Evolutionary conservation across 2,888 invertebrate species (phyloP).

Genomic region (Sminthurinus aureus): DNA sequence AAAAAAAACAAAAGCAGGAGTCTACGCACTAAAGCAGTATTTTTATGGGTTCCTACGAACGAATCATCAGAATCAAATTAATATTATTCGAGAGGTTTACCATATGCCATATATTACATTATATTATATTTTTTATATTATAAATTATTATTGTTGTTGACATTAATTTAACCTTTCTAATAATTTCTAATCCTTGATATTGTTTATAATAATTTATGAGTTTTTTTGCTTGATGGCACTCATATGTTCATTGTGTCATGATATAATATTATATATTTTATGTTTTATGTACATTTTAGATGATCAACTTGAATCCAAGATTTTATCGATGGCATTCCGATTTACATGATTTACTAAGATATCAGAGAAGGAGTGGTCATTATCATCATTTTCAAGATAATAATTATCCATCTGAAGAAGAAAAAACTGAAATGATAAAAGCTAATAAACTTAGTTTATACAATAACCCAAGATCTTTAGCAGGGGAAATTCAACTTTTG

Average conservation of each 20-base stretch:
- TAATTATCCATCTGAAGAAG: background rate
- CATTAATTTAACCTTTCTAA: no score
- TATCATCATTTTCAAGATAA: background rate
- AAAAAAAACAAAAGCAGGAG: background rate
- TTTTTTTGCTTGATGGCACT: background rate
- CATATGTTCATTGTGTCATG: background rate
- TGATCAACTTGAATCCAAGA: background rate
- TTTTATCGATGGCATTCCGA: constrained; percentile 11
- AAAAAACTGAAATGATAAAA: background rate
- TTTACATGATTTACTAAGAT: background rate
- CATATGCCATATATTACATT: background rate
- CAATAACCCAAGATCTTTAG: constrained; percentile 13
- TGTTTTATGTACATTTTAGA: no score
- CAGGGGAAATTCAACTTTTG: constrained; percentile 5
- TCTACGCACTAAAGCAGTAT: background rate
- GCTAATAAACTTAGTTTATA: background rate
- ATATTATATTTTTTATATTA: no score
- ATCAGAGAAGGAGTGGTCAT: background rate
- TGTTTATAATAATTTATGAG: no score
- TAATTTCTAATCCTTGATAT: no score
- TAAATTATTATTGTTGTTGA: no score
- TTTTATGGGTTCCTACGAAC: background rate
- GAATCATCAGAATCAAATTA: background rate
- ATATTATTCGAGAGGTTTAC: background rate
- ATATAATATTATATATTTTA: no score